Conservation (phyloP, 1,140 invertebrate genomes). For the Aplysia californica region DNA sequence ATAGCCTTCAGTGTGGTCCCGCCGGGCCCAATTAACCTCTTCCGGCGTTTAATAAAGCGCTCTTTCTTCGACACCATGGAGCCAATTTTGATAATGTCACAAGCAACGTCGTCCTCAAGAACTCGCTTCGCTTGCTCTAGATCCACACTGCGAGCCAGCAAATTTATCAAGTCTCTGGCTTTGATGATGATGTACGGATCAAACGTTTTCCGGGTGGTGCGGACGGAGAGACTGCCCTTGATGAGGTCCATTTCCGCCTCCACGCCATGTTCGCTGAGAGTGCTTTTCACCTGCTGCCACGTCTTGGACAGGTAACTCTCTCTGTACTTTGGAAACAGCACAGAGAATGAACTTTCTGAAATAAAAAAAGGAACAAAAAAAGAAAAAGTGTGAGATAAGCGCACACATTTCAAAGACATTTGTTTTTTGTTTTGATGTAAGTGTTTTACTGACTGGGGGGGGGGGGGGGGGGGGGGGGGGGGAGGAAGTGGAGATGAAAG, state of each 20-base stretch:
- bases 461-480: too few species aligned
- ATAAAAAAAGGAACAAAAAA: conserved; percentile 2
- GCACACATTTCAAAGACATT: too few species aligned
- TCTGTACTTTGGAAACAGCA: conserved; percentile 90
- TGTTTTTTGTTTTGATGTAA: too few species aligned
- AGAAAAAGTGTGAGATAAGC: too few species aligned
- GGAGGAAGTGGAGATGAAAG: too few species aligned
- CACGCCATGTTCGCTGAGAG: conserved; percentile 75
- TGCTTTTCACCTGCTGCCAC: conserved; percentile 94
- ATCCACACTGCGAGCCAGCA: conserved; percentile 95
- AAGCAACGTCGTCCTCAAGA: conserved; percentile 87
- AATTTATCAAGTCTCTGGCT: conserved; percentile 94
- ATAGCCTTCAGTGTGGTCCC: conserved; percentile 98
- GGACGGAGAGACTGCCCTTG: conserved; percentile 95
- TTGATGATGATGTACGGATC: conserved; percentile 99
- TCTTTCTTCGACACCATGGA: conserved; percentile 91
- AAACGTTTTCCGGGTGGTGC: conserved; percentile 97
- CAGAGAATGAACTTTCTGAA: conserved; percentile 82
- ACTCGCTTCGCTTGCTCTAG: conserved; percentile 84
- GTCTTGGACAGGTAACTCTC: conserved; percentile 97
- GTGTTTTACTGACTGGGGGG: too few species aligned
- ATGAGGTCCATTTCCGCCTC: conserved; percentile 94
- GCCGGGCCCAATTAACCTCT: conserved; percentile 95
- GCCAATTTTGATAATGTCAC: conserved; percentile 98
- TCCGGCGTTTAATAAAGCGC: conserved; percentile 95